phyloP scores from a whole-genome alignment of 2,797 vertebrate genomes.

The Sebastes umbrosus region DNA sequence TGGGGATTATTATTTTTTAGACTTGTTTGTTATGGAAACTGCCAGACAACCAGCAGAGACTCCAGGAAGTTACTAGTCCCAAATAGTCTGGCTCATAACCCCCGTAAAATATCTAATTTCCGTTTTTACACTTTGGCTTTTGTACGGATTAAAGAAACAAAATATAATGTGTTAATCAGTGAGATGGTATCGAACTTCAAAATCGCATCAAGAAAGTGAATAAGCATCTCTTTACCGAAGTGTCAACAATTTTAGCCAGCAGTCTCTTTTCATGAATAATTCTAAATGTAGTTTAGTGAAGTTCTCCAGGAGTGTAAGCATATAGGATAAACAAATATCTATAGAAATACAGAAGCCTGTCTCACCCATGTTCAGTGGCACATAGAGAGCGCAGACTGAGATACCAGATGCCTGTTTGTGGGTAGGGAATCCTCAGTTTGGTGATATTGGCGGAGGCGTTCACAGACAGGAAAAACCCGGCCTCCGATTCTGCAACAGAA shows the following conservation, averaged over 20 bases:
- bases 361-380: constrained; percentile 88
- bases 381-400: constrained; percentile 93
- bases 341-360: not conserved
- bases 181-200: not conserved
- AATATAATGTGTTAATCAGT: not conserved
- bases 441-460: constrained; percentile 87
- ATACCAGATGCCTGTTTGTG: constrained; percentile 97
- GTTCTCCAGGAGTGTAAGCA: not conserved
- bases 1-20: not conserved
- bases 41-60: not conserved
- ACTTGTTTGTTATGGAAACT: not conserved
- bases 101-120: not conserved
- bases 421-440: constrained; percentile 93
- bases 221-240: not conserved
- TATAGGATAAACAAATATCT: not conserved
- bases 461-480: constrained; percentile 90
- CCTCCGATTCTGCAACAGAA: constrained; percentile 82
- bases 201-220: not conserved
- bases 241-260: not conserved
- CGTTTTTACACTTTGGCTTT: not conserved
- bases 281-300: not conserved
- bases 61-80: not conserved
- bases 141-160: not conserved
- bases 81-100: too few species aligned
- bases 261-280: not conserved